These are phyloP conservation scores for Tenthredo livida DNA, from an alignment of 2,888 invertebrate genomes.

Conservation along the genomic window DNA sequence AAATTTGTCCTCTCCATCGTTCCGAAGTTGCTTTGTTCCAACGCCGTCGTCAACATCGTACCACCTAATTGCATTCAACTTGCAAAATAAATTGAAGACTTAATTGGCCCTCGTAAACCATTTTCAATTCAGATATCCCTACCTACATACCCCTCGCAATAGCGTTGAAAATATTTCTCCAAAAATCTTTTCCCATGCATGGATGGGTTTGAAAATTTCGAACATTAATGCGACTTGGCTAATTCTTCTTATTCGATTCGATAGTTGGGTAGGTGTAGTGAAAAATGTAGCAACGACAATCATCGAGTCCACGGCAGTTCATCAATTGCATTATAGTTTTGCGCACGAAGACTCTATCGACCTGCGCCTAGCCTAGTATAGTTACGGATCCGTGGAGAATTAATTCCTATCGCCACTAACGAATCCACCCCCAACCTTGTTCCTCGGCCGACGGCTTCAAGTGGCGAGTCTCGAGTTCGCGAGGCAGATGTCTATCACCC, in stretches of 20 bases:
- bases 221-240: neutral
- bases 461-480: constrained; percentile 63
- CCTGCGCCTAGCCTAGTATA: constrained; percentile 60
- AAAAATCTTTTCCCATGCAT: neutral
- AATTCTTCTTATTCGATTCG: too few relatives aligned
- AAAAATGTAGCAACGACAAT: neutral
- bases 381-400: constrained; percentile 66
- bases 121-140: constrained; percentile 14
- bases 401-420: constrained; percentile 68
- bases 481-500: constrained; percentile 64
- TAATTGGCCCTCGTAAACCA: constrained; percentile 15
- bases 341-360: constrained; percentile 66
- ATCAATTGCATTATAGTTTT: constrained; percentile 54
- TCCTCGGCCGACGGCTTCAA: constrained; percentile 60
- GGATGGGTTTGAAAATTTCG: neutral
- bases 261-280: neutral
- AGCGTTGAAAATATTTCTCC: neutral
- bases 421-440: constrained; percentile 60
- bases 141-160: neutral
- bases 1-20: constrained; percentile 22
- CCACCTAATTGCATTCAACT: constrained; percentile 37
- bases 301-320: neutral
- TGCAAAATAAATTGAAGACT: constrained; percentile 30
- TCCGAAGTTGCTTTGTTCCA: constrained; percentile 12
- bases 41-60: neutral